Conservation (phyloP, 2,113 vertebrate genomes). For the Rhabdornis inornatus region DNA sequence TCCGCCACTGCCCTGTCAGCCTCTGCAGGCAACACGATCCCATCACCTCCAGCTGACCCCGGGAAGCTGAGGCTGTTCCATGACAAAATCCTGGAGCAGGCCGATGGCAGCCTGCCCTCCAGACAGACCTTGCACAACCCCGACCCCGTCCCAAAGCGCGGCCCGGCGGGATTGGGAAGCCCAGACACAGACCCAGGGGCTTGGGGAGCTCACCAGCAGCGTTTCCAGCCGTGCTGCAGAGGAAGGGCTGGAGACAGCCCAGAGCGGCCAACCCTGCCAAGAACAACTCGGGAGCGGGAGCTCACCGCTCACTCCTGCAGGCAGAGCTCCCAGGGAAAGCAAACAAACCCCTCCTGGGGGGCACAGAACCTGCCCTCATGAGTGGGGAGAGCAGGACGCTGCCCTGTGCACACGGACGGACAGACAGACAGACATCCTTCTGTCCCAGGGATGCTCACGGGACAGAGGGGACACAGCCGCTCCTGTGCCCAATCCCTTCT, state of each 20-base stretch:
- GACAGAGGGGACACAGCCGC: neutral
- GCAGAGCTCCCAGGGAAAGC: neutral
- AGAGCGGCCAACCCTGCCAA: neutral
- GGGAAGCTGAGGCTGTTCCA: neutral
- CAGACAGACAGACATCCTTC: neutral
- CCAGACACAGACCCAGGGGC: neutral
- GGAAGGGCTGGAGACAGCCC: neutral
- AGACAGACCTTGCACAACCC: slow-evolving; percentile 2
- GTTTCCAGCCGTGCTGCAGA: neutral
- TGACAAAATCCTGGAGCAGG: neutral
- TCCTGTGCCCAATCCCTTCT: neutral
- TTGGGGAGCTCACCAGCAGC: neutral
- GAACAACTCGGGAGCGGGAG: neutral
- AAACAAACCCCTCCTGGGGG: neutral
- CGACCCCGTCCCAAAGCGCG: neutral
- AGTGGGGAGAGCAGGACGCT: neutral
- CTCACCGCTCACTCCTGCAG: neutral
- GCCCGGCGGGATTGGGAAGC: neutral
- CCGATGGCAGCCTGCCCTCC: slow-evolving; percentile 14
- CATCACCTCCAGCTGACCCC: slow-evolving; percentile 40
- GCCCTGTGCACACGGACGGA: neutral
- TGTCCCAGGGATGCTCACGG: neutral
- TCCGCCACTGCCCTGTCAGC: neutral
- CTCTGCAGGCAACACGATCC: neutral
- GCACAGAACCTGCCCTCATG: neutral